These are phyloP conservation scores for Lochmaea crataegi DNA, from an alignment of 2,888 invertebrate species.

Conservation along the genomic window DNA sequence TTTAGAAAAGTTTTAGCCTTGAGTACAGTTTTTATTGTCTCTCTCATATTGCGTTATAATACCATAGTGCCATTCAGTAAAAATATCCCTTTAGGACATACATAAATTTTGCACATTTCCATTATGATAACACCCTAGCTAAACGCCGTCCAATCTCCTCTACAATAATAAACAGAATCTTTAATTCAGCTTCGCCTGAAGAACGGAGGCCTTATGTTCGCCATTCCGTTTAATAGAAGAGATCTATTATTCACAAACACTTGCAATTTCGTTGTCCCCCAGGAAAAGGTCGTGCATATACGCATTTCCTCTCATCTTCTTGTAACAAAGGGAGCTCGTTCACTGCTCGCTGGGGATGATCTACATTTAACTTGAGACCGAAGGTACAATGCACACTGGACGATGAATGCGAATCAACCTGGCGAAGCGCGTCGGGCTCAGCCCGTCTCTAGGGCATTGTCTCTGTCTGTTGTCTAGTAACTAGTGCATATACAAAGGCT, in stretches of 20 bases:
- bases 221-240: slow-evolving; percentile 48
- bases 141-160: slow-evolving; percentile 20
- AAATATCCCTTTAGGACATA: neutral
- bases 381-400: slow-evolving; percentile 45
- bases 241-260: slow-evolving; percentile 53
- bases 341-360: slow-evolving; percentile 41
- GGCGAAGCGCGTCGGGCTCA: slow-evolving; percentile 28
- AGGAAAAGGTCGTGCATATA: slow-evolving; percentile 35
- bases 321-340: slow-evolving; percentile 37
- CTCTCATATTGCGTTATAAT: neutral
- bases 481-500: neutral
- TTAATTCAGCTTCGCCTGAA: slow-evolving; percentile 23
- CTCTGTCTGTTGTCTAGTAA: slow-evolving; percentile 3
- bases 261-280: slow-evolving; percentile 47
- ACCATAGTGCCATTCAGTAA: neutral
- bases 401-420: slow-evolving; percentile 43
- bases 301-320: slow-evolving; percentile 38
- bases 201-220: slow-evolving; percentile 21
- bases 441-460: slow-evolving; percentile 39
- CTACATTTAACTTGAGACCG: slow-evolving; percentile 43
- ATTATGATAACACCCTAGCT: slow-evolving; percentile 27
- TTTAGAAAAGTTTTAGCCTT: too few species aligned
- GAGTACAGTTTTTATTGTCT: neutral
- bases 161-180: slow-evolving; percentile 27
- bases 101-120: slow-evolving; percentile 18